phyloP scores from a whole-genome alignment of 2,113 vertebrate genomes.

The Cygnus atratus region DNA sequence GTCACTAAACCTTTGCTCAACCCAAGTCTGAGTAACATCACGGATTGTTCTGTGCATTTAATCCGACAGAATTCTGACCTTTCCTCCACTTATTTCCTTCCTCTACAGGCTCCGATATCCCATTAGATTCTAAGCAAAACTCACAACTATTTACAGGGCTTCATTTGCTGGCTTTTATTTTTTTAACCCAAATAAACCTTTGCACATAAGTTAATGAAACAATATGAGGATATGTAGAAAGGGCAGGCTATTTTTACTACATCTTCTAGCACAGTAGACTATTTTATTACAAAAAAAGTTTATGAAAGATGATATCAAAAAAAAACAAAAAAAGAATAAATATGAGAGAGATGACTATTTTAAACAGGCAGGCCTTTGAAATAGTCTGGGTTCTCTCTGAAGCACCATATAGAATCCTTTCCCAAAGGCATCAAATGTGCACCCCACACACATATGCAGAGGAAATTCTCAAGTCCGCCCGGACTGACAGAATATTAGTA shows the following conservation, averaged over 20 bases:
- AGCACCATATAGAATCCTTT: neutral
- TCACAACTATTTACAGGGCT: neutral
- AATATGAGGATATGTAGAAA: neutral
- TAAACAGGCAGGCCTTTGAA: neutral
- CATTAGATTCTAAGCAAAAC: neutral
- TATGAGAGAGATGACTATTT: neutral
- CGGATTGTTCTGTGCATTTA: neutral
- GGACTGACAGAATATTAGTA: neutral
- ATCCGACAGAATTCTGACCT: neutral
- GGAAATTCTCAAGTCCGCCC: neutral
- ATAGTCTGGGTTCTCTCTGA: neutral
- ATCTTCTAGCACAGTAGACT: neutral
- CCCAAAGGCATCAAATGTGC: neutral
- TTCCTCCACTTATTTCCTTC: neutral
- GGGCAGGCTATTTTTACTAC: neutral
- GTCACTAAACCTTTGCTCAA: neutral
- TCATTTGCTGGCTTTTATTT: neutral
- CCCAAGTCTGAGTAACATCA: neutral
- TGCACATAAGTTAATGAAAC: neutral
- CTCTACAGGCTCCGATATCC: rapidly evolving
- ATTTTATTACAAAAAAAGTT: neutral
- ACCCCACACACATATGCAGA: neutral
- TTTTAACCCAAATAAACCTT: neutral
- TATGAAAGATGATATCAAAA: neutral
- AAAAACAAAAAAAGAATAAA: neutral